Base-by-base conservation (phyloP, 92 coral and sea anemone genomes). In the Parazoanthus swiftii region DNA sequence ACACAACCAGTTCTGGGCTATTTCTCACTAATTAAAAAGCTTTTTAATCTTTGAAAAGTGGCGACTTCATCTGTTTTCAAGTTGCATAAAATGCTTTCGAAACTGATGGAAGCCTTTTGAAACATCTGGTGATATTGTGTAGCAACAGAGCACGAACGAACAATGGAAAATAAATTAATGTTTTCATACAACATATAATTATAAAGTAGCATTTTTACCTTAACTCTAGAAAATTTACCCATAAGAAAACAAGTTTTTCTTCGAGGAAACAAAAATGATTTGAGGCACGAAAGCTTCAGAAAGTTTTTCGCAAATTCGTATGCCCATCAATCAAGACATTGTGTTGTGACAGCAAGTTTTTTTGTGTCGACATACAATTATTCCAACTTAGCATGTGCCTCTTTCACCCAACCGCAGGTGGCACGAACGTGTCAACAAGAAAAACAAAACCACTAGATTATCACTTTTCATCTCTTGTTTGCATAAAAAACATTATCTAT, bases 341-440 rank as follows among this genome's bases (percentile, higher is more conserved):
- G 65, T 58, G 85, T 33, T 46, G 42, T 26, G 87, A 84, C 68
- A 29, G 67, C 87, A 21, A 54, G 46, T 63, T 25, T 70, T 75
- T 37, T 50, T 46, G 15, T 71, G 63, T 58, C 82, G 81, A 85
- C 73, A 36, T 25, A 74, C 91, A 91, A 91, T 89, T 89, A 54
- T 71, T 59, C 89, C 33, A 72, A 78, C 87, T 70, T 85, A 88
- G 86, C 95, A 93, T 94, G 98, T 93, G 95, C 58, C 86, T 85
- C 91, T 89, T 93, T 89, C 89, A 87, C 86, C 91, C 20, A 7
- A 21, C 85, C 89, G 95, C 98, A 94, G 98, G 98, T 94, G 98
- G 94, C 80, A 85, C 23, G 89, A 94, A 94, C 95, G 98, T 94
- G 98, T 93, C 94, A 90, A 90, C 91, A 91, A 81, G 77, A 81